A percentile compares a stretch with the other conserved stretches of the same genome.
These are phyloP conservation scores for Sebastes reedi DNA, from an alignment of 2,797 vertebrate species.

Conservation along the genomic window DNA sequence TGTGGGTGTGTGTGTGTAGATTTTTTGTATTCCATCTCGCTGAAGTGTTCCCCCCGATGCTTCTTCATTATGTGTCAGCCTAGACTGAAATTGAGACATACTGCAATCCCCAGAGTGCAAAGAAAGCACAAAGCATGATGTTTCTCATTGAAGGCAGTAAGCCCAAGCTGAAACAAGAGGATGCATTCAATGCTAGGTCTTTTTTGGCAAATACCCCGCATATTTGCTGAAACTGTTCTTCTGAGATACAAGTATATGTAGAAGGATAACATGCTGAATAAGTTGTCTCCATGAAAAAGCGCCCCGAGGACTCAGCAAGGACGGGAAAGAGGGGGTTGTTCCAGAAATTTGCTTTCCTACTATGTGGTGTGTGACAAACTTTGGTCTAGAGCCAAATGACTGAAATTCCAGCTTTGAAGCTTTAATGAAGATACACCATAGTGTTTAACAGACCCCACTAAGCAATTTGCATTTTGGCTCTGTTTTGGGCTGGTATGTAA, in stretches of 20 bases:
- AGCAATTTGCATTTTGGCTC: conserved; percentile 79
- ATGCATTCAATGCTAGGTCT: conserved; percentile 32
- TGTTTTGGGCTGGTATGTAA: conserved; percentile 74
- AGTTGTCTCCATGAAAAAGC: conserved; percentile 10
- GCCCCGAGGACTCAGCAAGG: conserved; percentile 22
- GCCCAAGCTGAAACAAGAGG: conserved; percentile 27
- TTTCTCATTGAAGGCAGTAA: conserved; percentile 29
- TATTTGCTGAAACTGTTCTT: conserved; percentile 15
- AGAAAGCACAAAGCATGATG: conserved; percentile 18
- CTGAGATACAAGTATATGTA: neutral
- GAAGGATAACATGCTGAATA: conserved; percentile 17
- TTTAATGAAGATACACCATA: conserved; percentile 82
- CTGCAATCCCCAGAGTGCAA: conserved; percentile 17
- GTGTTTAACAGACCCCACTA: conserved; percentile 79
- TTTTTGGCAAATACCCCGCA: conserved; percentile 6
- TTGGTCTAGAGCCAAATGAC: conserved; percentile 70
- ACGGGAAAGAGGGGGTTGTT: conserved; percentile 44
- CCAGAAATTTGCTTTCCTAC: conserved; percentile 51
- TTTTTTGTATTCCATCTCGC: conserved; percentile 41
- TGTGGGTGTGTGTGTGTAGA: conserved; percentile 38
- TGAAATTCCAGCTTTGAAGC: conserved; percentile 83
- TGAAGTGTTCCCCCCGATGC: conserved; percentile 32
- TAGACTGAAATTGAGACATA: conserved; percentile 55
- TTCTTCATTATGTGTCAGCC: conserved; percentile 55
- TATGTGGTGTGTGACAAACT: conserved; percentile 65